A percentile compares a stretch with the other conserved stretches of the same genome.
Conservation (phyloP, 2,888 invertebrate genomes). For the Sepioteuthis lessoniana region DNA sequence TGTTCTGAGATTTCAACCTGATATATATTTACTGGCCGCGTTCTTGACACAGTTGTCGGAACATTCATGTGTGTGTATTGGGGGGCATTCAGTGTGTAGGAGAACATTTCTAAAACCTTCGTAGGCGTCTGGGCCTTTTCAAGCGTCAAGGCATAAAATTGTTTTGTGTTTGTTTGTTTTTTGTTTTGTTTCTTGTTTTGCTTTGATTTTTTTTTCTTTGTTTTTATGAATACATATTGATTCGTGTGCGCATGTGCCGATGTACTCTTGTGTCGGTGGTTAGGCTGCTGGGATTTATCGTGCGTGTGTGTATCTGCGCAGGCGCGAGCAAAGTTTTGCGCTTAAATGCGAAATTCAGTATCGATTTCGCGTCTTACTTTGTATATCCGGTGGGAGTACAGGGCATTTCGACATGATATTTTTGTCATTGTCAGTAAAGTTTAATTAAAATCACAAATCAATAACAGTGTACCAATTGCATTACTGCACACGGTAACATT, state of each 20-base stretch:
- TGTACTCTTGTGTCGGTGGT: not conserved
- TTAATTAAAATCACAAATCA: conserved; percentile 21
- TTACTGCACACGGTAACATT: not conserved
- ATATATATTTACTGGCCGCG: no score
- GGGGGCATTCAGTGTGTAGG: no score
- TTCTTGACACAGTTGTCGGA: no score
- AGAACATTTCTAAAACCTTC: not conserved
- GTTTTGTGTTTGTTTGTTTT: no score
- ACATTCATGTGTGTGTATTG: not conserved
- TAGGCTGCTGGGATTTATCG: not conserved
- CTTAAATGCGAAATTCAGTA: not conserved
- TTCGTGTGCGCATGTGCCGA: not conserved
- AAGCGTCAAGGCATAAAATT: not conserved
- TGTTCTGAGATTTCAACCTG: no score
- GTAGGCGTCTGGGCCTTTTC: not conserved
- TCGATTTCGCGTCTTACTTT: not conserved
- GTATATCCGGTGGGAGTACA: not conserved
- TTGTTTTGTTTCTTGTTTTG: no score
- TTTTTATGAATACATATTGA: not conserved
- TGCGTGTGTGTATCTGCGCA: not conserved
- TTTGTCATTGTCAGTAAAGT: not conserved
- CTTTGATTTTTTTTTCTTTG: no score
- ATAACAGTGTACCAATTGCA: not conserved
- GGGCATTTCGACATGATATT: conserved; percentile 17
- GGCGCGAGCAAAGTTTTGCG: not conserved